Base-by-base conservation (phyloP, 2,113 vertebrate genomes). In the Paramisgurnus dabryanus region DNA sequence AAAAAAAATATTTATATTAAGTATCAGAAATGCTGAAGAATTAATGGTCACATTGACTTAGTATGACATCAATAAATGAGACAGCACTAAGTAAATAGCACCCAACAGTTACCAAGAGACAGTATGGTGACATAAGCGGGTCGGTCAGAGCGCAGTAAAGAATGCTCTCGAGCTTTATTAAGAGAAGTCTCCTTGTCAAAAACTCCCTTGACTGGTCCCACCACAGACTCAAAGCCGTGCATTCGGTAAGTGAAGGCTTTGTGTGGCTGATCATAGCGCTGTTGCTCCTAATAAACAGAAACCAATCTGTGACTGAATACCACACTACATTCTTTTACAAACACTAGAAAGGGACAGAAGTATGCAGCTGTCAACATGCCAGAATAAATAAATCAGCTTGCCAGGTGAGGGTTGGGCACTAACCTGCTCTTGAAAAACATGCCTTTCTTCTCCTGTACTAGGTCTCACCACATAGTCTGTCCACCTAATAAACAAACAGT, bases 101-200 rank as follows among this genome's bases (percentile, higher is more conserved):
- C 22, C 4, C 73, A 75, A 5, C 34, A 4, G 45, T 91, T 89
- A 99, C 98, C 97, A 0, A 99, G 93, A 58, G 97, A 99, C 65
- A 99, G 90, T 82, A 99, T 99, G 87, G 98, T 99, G 88, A 99
- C 98, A 0, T 99, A 99, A 0, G 98, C 96, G 0, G 98, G 98
- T 0, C 98, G 89, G 89, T 98, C 96, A 0, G 98, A 99, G 71
- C 97, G 95, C 73, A 99, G 93, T 76, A 99, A 91, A 0, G 98
- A 98, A 86, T 99, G 98, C 79, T 99, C 98, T 12, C 98, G 92
- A 50, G 97, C 97, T 92, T 99, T 99, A 91, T 99, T 99, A 40
- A 99, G 91, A 0, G 97, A 98, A 5, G 97, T 98, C 89, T 99
- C 98, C 90, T 99, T 99, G 89, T 99, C 97, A 66, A 99, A 99